A percentile compares a stretch with the other conserved stretches of the same genome.
These are phyloP conservation scores for Sebastiscus albofasciatus DNA, from an alignment of 2,797 vertebrate species.

Conservation along the genomic window DNA sequence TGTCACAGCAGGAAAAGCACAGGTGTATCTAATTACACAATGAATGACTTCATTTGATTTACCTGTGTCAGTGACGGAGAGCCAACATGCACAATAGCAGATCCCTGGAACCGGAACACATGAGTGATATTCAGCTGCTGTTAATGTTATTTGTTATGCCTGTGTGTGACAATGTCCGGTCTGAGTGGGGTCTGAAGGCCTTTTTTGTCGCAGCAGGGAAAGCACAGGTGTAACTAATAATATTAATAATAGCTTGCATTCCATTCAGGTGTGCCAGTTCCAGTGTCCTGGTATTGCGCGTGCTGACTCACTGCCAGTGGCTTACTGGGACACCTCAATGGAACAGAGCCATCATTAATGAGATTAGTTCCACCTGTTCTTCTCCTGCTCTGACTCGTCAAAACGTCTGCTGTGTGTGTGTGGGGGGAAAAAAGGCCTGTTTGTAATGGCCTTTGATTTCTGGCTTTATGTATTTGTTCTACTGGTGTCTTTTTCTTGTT, in stretches of 20 bases:
- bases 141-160: constrained; percentile 3
- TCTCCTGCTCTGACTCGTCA: constrained; percentile 3
- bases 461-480: neutral
- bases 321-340: constrained; percentile 29
- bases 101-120: neutral
- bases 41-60: constrained; percentile 1
- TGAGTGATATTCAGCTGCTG: neutral
- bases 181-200: neutral
- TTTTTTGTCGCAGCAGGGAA: constrained; percentile 2
- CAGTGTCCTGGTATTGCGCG: constrained; percentile 2
- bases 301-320: constrained; percentile 29
- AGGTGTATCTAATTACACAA: constrained; percentile 16
- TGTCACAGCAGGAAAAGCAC: neutral
- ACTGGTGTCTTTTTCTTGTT: neutral
- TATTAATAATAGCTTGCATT: constrained; percentile 15
- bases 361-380: constrained; percentile 44
- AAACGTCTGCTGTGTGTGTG: neutral
- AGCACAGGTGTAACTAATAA: constrained; percentile 43
- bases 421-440: neutral
- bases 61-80: neutral
- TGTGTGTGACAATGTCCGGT: constrained; percentile 3
- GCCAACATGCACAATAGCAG: neutral
- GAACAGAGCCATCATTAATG: constrained; percentile 39
- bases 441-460: neutral
- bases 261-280: constrained; percentile 23